Conservation (phyloP, 2,113 vertebrate genomes). For the Hystrix brachyura region DNA sequence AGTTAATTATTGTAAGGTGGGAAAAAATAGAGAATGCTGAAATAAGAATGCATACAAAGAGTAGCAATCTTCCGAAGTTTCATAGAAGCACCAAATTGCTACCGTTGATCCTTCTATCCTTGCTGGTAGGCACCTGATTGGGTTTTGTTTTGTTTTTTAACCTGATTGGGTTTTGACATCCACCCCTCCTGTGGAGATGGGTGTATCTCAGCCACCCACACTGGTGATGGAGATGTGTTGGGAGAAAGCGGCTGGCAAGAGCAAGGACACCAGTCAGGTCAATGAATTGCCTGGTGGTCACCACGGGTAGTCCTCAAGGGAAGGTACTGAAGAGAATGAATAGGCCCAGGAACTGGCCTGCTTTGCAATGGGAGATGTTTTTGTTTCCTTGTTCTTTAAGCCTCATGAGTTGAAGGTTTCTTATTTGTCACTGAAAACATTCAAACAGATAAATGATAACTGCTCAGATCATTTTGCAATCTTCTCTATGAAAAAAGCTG, state of each 20-base stretch:
- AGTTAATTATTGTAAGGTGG: slow-evolving; percentile 22
- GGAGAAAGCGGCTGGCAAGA: not conserved
- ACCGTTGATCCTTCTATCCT: not conserved
- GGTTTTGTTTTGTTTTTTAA: not conserved
- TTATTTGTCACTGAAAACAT: slow-evolving; percentile 69
- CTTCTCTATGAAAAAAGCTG: slow-evolving; percentile 50
- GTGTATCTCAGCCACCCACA: not conserved
- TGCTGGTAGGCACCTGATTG: not conserved
- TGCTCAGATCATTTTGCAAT: slow-evolving; percentile 50
- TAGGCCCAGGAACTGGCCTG: not conserved
- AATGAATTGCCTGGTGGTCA: not conserved
- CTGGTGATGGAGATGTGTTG: not conserved
- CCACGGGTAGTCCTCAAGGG: not conserved
- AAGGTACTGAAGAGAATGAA: not conserved
- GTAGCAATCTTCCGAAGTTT: not conserved
- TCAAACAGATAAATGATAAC: slow-evolving; percentile 68
- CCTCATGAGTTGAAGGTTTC: not conserved
- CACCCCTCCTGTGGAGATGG: not conserved
- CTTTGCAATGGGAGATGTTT: not conserved
- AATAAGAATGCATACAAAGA: not conserved
- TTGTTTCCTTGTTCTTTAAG: not conserved
- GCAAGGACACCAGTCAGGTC: not conserved
- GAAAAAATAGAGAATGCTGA: not conserved
- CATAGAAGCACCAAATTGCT: not conserved
- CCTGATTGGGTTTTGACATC: fast-evolving